Base-by-base conservation (phyloP, 2,113 vertebrate genomes). In the Garra rufa region DNA sequence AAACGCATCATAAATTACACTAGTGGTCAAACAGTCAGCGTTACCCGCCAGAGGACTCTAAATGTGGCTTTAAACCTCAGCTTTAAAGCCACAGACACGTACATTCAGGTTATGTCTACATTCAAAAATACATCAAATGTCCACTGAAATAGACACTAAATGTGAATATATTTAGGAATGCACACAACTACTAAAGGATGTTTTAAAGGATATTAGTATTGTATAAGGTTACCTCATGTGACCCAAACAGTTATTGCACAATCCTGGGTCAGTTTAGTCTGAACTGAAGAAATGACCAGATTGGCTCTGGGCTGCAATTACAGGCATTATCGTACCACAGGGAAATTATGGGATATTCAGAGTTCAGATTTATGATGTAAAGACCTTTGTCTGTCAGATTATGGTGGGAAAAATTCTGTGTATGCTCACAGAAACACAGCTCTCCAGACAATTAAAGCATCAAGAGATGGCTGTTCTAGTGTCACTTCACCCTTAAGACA, bases 291-390 rank as follows among this genome's bases (percentile, higher is more conserved):
- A 41, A 41, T 41, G 67, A 21, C 17, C 8, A 75, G 14, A 75
- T 48, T 17, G n/a, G 24, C 24, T 26, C 15, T 46, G 43, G 15
- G 24, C 24, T 75, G 24, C 15, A 48, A 75, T 75, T 48, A 50
- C 15, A 9, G 71, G 71, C 71, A 50, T 75, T 1, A 75, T 77
- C 44, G 26, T 61, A 9, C 28, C 44, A 55, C 84, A 46, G n/a
- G 26, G 24, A 48, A 75, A 75, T 75, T 75, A 48, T 50, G 14
- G 43, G 44, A 50, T 28, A 75, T 48, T 75, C 43, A 50, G 24
- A 69, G 17, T 41, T 41, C 0, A 17, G n/a, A 48, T 48, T 75
- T 75, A 75, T 5, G 24, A 50, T 44, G 14, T 75, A 30, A 50
- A 75, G 6, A 26, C 14, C 43, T 30, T 73, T 73, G 70, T 73